Evolutionary conservation across 2,797 vertebrate genomes (phyloP).

Genomic region (Lophotriccus pileatus): DNA sequence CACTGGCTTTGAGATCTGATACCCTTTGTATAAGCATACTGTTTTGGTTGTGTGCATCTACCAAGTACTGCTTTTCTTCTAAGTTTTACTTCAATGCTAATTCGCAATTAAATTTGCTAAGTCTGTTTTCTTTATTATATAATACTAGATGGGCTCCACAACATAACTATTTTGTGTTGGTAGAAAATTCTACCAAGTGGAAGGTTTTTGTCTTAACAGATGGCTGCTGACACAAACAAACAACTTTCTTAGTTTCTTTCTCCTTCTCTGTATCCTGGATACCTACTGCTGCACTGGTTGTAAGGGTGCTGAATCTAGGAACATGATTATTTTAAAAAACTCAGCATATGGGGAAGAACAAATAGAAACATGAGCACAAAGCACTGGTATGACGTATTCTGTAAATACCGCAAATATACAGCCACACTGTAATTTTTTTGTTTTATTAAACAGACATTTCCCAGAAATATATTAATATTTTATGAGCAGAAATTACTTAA

Average conservation of each 20-base stretch:
- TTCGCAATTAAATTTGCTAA: background rate
- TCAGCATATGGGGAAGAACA: constrained; percentile 59
- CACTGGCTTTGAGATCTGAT: background rate
- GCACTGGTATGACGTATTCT: background rate
- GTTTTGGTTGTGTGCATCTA: rapidly evolving
- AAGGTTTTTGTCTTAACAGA: constrained; percentile 55
- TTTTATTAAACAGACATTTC: background rate
- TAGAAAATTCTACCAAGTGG: constrained; percentile 30
- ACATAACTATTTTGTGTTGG: background rate
- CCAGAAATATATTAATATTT: background rate
- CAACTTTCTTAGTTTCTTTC: constrained; percentile 49
- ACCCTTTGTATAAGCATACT: background rate
- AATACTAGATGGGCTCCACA: background rate
- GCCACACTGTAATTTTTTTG: background rate
- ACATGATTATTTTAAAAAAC: constrained; percentile 52
- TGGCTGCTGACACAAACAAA: constrained; percentile 62
- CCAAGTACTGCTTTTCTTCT: background rate
- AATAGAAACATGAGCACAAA: constrained; percentile 46
- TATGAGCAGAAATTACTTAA: background rate
- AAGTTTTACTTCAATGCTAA: background rate
- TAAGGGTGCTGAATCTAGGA: constrained; percentile 50
- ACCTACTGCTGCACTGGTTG: constrained; percentile 27
- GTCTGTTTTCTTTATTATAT: background rate
- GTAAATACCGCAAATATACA: constrained; percentile 24
- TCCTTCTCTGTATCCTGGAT: constrained; percentile 62